Base-by-base conservation (phyloP, 2,888 invertebrate species). In the Cantharis rustica region DNA sequence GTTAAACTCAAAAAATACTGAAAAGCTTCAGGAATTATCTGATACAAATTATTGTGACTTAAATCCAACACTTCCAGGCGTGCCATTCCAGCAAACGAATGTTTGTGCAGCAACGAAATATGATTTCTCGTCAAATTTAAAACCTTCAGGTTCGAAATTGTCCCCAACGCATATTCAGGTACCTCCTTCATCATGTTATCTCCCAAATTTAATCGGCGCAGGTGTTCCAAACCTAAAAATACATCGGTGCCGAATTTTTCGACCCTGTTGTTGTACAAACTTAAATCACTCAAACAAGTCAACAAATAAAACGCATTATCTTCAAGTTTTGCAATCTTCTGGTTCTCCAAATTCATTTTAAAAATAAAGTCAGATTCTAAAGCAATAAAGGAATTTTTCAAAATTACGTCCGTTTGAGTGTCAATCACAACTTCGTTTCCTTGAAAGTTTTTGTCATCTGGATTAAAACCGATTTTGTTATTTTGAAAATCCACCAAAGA, bases 201-300 rank as follows among this genome's bases (percentile, higher is more conserved):
- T 69, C 79, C 81, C 63, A 85, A 79, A 77, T 84, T 76, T 3
- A 85, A 69, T 61, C 80, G 73, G 61, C 79, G 70, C 16, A 84
- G 63, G 15, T 77, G 64, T 10, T 31, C 20, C 16, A 84, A 68
- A 3, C 78, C 81, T 13, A 71, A 16, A 75, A 85, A 84, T 9
- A 74, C 75, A 16, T 77, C 75, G 17, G 68, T 73, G 1, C 72
- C 17, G 61, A 87, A 72, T 7, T 61, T 73, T n/a, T 68, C 71
- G 10, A 87, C 79, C 11, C 78, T 75, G 73, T 87, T 87, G 9
- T 79, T 72, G 16, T 83, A 82, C 15, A 87, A 77, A 20, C 83
- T 79, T 20, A 87, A 77, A 11, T 77, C 68, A 5, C 79, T 76
- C 11, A 86, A 72, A 73, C 87, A 87, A 64, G 69, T 78, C 47